Evolutionary conservation across 2,113 vertebrate species (phyloP).

Genomic region (Myrmecobius fasciatus): DNA sequence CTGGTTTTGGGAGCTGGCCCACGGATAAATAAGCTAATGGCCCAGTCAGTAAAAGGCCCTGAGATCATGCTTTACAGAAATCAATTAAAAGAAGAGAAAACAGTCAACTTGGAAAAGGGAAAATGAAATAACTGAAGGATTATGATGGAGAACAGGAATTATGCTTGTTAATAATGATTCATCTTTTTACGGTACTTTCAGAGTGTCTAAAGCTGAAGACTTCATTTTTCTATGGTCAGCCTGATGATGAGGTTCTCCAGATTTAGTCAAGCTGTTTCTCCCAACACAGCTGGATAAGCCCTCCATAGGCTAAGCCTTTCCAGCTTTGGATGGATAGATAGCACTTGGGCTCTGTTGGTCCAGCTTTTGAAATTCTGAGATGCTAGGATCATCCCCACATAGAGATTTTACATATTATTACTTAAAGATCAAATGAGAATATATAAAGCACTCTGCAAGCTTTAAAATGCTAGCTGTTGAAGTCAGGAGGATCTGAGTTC

Average conservation of each 20-base stretch:
- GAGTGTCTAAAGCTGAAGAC: not conserved
- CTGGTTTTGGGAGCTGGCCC: not conserved
- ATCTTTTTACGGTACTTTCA: not conserved
- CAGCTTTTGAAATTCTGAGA: not conserved
- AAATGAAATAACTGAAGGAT: not conserved
- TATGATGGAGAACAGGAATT: not conserved
- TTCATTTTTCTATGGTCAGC: not conserved
- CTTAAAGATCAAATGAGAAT: conserved; percentile 32
- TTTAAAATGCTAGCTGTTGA: not conserved
- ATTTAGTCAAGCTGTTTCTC: not conserved
- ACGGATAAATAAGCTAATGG: not conserved
- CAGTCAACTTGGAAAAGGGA: not conserved
- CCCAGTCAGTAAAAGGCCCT: conserved; percentile 8
- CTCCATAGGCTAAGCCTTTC: not conserved
- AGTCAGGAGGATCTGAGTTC: too few species aligned
- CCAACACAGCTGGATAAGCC: not conserved
- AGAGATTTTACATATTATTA: too few species aligned
- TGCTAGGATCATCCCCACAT: too few species aligned
- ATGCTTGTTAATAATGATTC: not conserved
- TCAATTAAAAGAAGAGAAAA: not conserved
- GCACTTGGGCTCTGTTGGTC: not conserved
- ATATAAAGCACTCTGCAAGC: not conserved
- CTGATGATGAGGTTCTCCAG: not conserved
- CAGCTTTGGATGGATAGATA: not conserved
- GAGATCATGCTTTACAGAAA: not conserved